A percentile compares a stretch with the other conserved stretches of the same genome.
These are phyloP conservation scores for Creontiades dilutus DNA, from an alignment of 2,888 invertebrate genomes.

Conservation along the genomic window DNA sequence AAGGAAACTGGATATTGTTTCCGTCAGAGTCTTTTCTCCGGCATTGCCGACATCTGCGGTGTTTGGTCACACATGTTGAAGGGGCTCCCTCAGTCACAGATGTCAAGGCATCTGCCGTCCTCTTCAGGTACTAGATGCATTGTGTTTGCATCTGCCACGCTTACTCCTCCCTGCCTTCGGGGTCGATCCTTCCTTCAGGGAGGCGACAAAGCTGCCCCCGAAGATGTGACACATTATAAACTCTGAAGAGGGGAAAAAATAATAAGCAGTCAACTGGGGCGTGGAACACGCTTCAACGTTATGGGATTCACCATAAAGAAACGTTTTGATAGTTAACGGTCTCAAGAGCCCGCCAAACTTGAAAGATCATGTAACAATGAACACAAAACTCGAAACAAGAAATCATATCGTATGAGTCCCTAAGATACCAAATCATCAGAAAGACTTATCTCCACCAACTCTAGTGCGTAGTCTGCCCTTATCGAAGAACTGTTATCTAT, in stretches of 20 bases:
- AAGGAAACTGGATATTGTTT: conserved; percentile 45
- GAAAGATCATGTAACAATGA: no score
- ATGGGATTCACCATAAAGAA: neutral
- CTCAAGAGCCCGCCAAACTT: neutral
- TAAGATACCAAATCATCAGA: no score
- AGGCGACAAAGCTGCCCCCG: neutral
- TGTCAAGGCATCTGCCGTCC: conserved; percentile 65
- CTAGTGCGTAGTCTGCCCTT: no score
- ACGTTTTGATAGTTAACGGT: conserved; percentile 14
- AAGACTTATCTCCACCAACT: no score
- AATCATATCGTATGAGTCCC: no score
- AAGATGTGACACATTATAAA: conserved; percentile 31
- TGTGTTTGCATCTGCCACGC: conserved; percentile 65
- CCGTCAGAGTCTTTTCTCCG: conserved; percentile 15
- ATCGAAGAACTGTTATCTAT: no score
- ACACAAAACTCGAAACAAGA: no score
- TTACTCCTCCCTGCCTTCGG: neutral
- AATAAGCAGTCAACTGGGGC: conserved; percentile 9
- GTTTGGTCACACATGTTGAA: neutral
- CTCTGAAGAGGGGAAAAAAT: conserved; percentile 25
- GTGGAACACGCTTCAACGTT: neutral
- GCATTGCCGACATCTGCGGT: conserved; percentile 23
- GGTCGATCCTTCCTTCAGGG: neutral
- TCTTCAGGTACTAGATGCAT: conserved; percentile 56
- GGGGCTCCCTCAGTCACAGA: conserved; percentile 46